Evolutionary conservation across 2,797 vertebrate species (phyloP).

Genomic region (Acrocephalus scirpaceus): DNA sequence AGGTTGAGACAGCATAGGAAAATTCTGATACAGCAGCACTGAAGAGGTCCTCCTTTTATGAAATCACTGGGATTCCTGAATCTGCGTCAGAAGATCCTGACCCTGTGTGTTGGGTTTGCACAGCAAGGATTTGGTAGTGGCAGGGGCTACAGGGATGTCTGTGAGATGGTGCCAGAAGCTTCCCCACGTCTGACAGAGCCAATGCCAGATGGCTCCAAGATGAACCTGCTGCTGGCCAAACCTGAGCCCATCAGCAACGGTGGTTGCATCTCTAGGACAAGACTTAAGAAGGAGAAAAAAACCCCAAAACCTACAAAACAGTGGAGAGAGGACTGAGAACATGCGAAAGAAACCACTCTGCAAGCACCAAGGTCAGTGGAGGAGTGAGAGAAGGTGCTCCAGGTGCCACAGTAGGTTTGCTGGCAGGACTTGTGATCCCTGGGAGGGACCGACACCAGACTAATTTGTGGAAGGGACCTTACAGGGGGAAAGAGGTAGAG

Average conservation of each 20-base stretch:
- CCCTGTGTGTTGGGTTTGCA: background rate
- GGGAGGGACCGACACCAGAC: too few species aligned
- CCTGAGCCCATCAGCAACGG: background rate
- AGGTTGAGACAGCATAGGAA: background rate
- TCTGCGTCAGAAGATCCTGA: background rate
- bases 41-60: background rate
- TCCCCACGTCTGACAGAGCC: fast-evolving
- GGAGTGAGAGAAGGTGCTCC: background rate
- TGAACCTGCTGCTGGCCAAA: background rate
- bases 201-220: background rate
- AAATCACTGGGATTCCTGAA: background rate
- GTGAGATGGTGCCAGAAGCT: background rate
- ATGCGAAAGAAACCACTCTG: background rate
- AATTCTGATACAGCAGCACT: background rate
- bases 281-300: background rate
- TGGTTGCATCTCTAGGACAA: background rate
- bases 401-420: background rate
- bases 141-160: background rate
- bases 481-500: background rate
- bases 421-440: background rate
- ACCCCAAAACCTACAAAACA: fast-evolving
- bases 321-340: background rate
- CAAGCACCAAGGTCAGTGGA: background rate
- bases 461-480: background rate
- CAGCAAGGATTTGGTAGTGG: background rate